These are phyloP conservation scores for Drosophila atroscutellata DNA, from an alignment of 2,888 invertebrate species.

Conservation along the genomic window DNA sequence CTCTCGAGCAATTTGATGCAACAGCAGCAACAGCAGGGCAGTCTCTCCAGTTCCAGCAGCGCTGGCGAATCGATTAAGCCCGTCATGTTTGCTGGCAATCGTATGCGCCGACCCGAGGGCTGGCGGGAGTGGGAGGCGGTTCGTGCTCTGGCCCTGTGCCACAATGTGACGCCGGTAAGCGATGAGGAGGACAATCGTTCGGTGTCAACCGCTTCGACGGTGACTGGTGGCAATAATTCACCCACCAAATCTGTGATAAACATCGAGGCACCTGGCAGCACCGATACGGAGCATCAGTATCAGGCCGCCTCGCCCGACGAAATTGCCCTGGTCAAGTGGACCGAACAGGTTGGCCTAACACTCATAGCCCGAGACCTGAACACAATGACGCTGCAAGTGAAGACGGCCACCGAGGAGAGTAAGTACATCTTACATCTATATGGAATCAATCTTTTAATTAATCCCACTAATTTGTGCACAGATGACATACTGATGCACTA, in stretches of 20 bases:
- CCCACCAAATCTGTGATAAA: slow-evolving; percentile 84
- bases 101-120: slow-evolving; percentile 89
- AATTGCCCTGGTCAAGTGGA: slow-evolving; percentile 96
- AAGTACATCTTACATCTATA: slow-evolving; percentile 31
- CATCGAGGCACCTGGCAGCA: slow-evolving; percentile 77
- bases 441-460: background rate
- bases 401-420: slow-evolving; percentile 71
- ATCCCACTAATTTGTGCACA: background rate
- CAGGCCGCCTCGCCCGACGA: slow-evolving; percentile 97
- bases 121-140: slow-evolving; percentile 95
- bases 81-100: slow-evolving; percentile 79
- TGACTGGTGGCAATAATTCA: slow-evolving; percentile 81
- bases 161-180: slow-evolving; percentile 99
- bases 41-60: slow-evolving; percentile 64
- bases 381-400: slow-evolving; percentile 86
- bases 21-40: slow-evolving; percentile 69
- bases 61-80: slow-evolving; percentile 59
- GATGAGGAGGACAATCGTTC: slow-evolving; percentile 87
- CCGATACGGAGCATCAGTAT: slow-evolving; percentile 84
- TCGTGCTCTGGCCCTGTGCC: slow-evolving; percentile 97
- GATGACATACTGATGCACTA: slow-evolving; percentile 88
- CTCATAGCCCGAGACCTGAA: slow-evolving; percentile 87
- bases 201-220: slow-evolving; percentile 81
- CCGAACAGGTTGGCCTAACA: slow-evolving; percentile 90
- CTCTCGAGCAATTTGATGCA: slow-evolving; percentile 75